These are phyloP conservation scores for Scolopax bukidnonensis DNA, from an alignment of 2,797 vertebrate genomes.

Conservation along the genomic window DNA sequence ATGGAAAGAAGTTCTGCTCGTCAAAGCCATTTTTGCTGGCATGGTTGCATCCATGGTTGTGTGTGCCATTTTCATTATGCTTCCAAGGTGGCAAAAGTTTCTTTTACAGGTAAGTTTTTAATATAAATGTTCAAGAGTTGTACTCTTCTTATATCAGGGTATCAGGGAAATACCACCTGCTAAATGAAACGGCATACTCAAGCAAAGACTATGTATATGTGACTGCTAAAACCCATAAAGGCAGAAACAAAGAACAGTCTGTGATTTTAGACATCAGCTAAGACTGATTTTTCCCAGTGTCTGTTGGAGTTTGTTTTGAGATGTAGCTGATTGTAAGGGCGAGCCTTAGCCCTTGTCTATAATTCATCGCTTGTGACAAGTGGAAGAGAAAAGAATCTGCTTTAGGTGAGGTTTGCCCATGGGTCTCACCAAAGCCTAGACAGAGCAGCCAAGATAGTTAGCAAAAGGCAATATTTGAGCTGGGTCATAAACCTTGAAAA, in stretches of 20 bases:
- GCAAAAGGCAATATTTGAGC: conserved; percentile 44
- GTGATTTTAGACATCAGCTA: conserved; percentile 15
- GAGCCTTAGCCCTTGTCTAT: neutral
- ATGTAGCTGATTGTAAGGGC: neutral
- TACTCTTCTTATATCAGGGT: neutral
- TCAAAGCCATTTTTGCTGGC: neutral
- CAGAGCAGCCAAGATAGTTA: conserved; percentile 1
- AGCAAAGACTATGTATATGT: neutral
- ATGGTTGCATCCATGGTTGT: neutral
- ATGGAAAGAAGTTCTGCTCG: neutral
- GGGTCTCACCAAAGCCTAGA: conserved; percentile 11
- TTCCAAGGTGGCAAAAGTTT: neutral
- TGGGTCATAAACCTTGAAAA: conserved; percentile 45
- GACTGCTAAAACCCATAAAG: neutral
- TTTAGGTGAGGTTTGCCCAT: conserved; percentile 2
- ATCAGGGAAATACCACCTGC: neutral
- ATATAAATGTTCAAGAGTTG: neutral
- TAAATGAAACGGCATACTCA: neutral
- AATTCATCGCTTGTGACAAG: conserved; percentile 17
- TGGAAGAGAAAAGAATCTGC: neutral
- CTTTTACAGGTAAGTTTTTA: neutral
- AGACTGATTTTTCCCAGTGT: neutral
- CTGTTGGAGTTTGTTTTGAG: neutral
- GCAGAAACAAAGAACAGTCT: conserved; percentile 10
- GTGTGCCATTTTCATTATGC: neutral